phyloP scores from a whole-genome alignment of 2,888 invertebrate genomes.

The Tetropium fuscum region DNA sequence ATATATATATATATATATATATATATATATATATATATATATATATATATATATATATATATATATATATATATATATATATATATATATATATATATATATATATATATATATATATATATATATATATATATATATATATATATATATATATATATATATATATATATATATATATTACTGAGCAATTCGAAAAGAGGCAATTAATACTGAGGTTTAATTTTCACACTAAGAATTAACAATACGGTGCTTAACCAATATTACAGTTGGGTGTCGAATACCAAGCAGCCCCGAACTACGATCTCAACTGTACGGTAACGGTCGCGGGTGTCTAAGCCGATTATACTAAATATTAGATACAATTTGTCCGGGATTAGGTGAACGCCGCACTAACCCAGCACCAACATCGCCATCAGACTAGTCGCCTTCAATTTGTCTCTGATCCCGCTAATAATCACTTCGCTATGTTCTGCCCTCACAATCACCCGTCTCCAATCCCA shows the following conservation, averaged over 20 bases:
- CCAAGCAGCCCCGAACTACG: conserved; percentile 32
- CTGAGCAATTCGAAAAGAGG: no score
- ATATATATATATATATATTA: no score
- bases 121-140: no score
- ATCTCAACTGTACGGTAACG: conserved; percentile 35
- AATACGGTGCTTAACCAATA: conserved; percentile 16
- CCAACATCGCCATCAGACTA: conserved; percentile 30
- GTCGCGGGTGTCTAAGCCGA: conserved; percentile 57
- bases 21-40: no score
- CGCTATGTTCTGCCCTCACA: conserved; percentile 34
- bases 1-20: no score
- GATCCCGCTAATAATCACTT: conserved; percentile 61
- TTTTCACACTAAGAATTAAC: conserved; percentile 16
- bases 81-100: no score
- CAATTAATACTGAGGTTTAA: conserved; percentile 6
- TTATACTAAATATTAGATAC: conserved; percentile 65
- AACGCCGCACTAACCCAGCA: conserved; percentile 43
- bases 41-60: no score
- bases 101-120: no score
- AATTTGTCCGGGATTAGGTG: conserved; percentile 63
- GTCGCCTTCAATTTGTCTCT: conserved; percentile 58
- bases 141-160: no score
- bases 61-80: no score
- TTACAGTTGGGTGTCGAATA: conserved; percentile 33
- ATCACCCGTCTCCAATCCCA: conserved; percentile 22